phyloP scores from a whole-genome alignment of 2,113 vertebrate genomes.

The Dicaeum eximium region DNA sequence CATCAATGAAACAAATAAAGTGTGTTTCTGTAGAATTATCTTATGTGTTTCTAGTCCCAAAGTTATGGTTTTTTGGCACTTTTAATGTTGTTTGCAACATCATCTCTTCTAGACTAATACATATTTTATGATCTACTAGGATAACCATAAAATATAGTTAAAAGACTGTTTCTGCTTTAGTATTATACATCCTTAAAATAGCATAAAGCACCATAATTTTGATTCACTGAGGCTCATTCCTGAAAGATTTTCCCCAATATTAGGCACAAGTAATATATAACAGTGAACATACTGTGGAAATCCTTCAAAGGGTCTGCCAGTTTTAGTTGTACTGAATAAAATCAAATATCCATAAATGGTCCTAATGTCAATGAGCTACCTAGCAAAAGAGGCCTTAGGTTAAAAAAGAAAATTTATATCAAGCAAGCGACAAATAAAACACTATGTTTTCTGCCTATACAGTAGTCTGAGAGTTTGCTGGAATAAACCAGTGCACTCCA shows the following conservation, averaged over 20 bases:
- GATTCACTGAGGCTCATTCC: neutral
- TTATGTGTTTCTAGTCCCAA: neutral
- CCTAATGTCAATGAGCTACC: neutral
- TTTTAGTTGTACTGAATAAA: neutral
- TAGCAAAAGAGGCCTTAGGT: neutral
- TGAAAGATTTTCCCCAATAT: neutral
- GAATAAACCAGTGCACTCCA: neutral
- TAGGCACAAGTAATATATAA: neutral
- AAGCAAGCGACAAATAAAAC: neutral
- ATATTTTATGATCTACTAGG: neutral
- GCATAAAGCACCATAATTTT: neutral
- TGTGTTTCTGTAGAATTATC: neutral
- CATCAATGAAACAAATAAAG: neutral
- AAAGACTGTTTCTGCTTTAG: neutral
- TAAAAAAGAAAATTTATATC: neutral
- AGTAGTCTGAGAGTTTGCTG: neutral
- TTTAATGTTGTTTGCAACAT: neutral
- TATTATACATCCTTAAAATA: neutral
- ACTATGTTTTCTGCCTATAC: neutral
- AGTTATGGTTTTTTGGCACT: neutral
- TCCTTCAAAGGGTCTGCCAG: neutral
- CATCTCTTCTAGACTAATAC: neutral
- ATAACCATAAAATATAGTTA: neutral
- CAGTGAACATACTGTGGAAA: neutral
- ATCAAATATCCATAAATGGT: neutral